Base-by-base conservation (phyloP, 2,113 vertebrate genomes). In the Melanocharis versteri region DNA sequence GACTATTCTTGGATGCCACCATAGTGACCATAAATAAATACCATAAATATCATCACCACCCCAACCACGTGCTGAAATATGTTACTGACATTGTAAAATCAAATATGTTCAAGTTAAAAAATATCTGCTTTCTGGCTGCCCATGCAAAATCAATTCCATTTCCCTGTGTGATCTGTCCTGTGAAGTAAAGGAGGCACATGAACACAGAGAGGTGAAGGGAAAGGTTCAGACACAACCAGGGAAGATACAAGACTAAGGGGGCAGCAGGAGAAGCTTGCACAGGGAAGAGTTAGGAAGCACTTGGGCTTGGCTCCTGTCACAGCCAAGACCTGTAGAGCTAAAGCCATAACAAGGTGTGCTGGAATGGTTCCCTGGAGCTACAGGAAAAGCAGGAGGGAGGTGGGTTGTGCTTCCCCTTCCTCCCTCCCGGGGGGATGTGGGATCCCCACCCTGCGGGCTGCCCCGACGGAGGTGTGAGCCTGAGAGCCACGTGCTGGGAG, bases 1-100 rank as follows among this genome's bases (percentile, higher is more conserved):
- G 64, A 75, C 65, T 97, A 97, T 97, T 97, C 89, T 64, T 82
- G 81, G 96, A 94, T 80, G 87, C 50, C 83, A 96, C 70, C 15
- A 2, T 73, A 71, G 61, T 89, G 89, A 93, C 89, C 89, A 94
- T 83, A 96, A 90, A 93, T 91, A 94, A 84, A 84, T 78, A 91
- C 64, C 81, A 70, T 78, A 95, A 93, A 91, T 94, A 95, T 37
- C 93, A 93, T 39, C 86, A 81, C 72, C 93, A 66, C 69, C 83
- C 88, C 89, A 93, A 68, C 76, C 80, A 53, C 19, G 87, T 39
- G 35, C 86, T 89, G 93, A 87, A 97, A 78, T 73, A 90, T 78
- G 72, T 27, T 89, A 78, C 79, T 86, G 69, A 57, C 42, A 89
- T 35, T 70, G 83, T 45, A 89, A 81, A 80, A 92, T 47, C 80